Base-by-base conservation (phyloP, 2,888 invertebrate species). In the Spodoptera littoralis region DNA sequence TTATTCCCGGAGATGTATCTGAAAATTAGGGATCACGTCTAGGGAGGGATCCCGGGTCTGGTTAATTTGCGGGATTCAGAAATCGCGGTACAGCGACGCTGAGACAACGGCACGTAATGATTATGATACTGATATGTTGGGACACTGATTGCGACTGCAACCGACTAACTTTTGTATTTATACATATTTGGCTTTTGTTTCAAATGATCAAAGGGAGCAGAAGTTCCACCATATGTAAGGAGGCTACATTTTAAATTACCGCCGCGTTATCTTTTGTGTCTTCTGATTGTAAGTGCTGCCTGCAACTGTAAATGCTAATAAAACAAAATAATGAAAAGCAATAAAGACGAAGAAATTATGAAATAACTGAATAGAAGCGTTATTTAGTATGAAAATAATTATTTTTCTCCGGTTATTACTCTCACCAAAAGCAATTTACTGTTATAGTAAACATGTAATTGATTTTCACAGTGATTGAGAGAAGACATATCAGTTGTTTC, bases 11-110 rank as follows among this genome's bases (percentile, higher is more conserved):
- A 92, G 92, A 94, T 93, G 92, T 94, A 94, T 94, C 93, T 93
- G 93, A 92, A 94, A 94, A 94, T 94, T 93, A 94, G 94, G 94
- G 93, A 94, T 94, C 93, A 93, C 91, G 88, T 87, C 90, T 86
- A 79, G 86, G 87, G 84, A 85, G 70, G 60, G 56, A 57, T 83
- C 84, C 82, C 78, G 62, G 79, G 76, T 78, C 77, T 84, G 91
- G 91, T 90, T 93, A 92, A 92, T 93, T 93, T 93, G 92, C 89
- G 87, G 90, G 85, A 86, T 86, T 76, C 83, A 76, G 79, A 75
- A 72, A 70, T 73, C 71, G 69, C 75, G 80, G 74, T 73, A 50
- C 70, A 65, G 65, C 61, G 56, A 42, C 65, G 47, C 60, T 55
- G 64, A 66, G 53, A 65, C 73, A 78, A 55, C 64, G 47, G 49